Evolutionary conservation across 2,113 vertebrate species (phyloP).

Genomic region (Thinocorus orbignyianus): DNA sequence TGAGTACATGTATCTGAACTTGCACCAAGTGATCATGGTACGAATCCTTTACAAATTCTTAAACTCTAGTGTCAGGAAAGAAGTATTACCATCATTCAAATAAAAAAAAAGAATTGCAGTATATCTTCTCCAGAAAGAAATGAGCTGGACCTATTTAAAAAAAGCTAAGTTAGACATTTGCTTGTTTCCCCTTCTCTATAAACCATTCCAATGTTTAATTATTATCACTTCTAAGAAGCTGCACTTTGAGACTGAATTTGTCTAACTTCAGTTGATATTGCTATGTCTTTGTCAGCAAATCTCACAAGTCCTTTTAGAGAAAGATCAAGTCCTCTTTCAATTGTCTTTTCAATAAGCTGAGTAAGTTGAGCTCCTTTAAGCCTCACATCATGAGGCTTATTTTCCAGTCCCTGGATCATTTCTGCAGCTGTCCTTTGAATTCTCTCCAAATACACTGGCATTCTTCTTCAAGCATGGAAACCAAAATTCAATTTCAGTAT

Average conservation of each 20-base stretch:
- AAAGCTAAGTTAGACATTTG: neutral
- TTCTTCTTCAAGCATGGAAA: slow-evolving; percentile 50
- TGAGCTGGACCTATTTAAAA: neutral
- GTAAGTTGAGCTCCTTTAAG: slow-evolving; percentile 64
- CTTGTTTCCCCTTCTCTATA: neutral
- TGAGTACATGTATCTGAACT: neutral
- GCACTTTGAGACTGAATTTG: slow-evolving; percentile 2
- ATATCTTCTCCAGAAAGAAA: neutral
- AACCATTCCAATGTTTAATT: neutral
- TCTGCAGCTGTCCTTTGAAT: slow-evolving; percentile 66
- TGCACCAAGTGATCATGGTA: neutral
- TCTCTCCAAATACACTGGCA: slow-evolving; percentile 54
- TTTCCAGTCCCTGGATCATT: slow-evolving; percentile 65
- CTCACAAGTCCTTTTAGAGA: slow-evolving; percentile 35
- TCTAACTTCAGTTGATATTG: slow-evolving; percentile 20
- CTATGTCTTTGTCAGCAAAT: slow-evolving; percentile 46
- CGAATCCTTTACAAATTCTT: neutral
- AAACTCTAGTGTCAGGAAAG: neutral
- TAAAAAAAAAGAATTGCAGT: neutral
- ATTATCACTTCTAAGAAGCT: neutral
- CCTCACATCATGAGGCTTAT: slow-evolving; percentile 56
- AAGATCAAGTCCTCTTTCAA: slow-evolving; percentile 39
- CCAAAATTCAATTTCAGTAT: slow-evolving; percentile 43
- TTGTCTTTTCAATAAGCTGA: slow-evolving; percentile 57
- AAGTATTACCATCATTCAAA: neutral